Base-by-base conservation (phyloP, 2,797 vertebrate genomes). In the Telmatherina bonti region DNA sequence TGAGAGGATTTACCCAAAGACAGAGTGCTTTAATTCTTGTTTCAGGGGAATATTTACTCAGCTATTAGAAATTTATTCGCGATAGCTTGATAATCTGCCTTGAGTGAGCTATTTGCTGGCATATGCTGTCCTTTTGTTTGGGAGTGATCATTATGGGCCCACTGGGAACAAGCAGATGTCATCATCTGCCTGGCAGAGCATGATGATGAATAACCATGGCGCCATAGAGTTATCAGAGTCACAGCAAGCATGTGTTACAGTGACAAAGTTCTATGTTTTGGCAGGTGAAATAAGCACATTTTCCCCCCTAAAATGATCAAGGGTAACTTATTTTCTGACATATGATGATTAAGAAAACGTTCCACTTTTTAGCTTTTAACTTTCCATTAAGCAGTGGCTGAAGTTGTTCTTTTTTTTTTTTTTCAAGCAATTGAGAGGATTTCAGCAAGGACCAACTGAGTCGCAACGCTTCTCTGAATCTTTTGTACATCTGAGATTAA, bases 111-210 rank as follows among this genome's bases (percentile, higher is more conserved):
- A 84, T 92, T 91, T 91, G 73, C 69, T 29, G 36, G 83, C 88
- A 80, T 85, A 88, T 87, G 91, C 64, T 79, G 85, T 85, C 82
- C 85, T 87, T 91, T 90, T 86, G 89, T 92, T 89, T 85, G 79
- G 76, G 58, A 86, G 82, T 76, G 78, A 90, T 89, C 77, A 91
- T 89, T 87, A 88, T 82, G 80, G 74, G 81, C 71, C 92, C 79
- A 78, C 79, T 77, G 89, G 88, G 90, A 89, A 86, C 65, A 70
- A 88, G 84, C 86, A 89, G 89, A 89, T 90, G 86, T 80, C 89
- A 92, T 89, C 89, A 90, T 92, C 79, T 87, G 88, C 87, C 90
- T 84, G 80, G 84, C 84, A 88, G 82, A 88, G 82, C 89, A 81
- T 68, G 1, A 84, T 83, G 87, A 92, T 87, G 84, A 87, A 89